phyloP scores from a whole-genome alignment of 2,113 vertebrate genomes.

The Engystomops pustulosus region DNA sequence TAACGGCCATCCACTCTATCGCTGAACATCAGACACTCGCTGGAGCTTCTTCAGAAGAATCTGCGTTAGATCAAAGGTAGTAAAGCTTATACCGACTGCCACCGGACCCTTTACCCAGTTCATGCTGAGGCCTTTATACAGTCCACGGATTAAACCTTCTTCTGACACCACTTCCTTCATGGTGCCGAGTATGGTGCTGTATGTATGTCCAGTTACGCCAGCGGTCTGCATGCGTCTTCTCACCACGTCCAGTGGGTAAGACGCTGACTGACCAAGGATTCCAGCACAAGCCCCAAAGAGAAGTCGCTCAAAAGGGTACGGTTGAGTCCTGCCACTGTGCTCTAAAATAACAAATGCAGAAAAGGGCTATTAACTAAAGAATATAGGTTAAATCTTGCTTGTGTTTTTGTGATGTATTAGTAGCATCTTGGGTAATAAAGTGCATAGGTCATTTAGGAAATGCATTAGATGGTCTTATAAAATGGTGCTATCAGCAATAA shows the following conservation, averaged over 20 bases:
- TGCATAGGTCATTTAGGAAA: too few species aligned
- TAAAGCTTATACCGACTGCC: slow-evolving; percentile 97
- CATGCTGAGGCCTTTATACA: slow-evolving; percentile 99
- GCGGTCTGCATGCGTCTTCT: slow-evolving; percentile 97
- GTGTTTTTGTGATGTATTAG: too few species aligned
- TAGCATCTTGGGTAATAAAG: too few species aligned
- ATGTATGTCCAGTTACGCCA: slow-evolving; percentile 85
- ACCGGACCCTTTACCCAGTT: slow-evolving; percentile 99
- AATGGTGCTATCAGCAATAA: background rate
- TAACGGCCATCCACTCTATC: slow-evolving; percentile 62
- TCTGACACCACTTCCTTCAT: slow-evolving; percentile 84
- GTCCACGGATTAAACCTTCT: slow-evolving; percentile 85
- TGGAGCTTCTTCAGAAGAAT: slow-evolving; percentile 86
- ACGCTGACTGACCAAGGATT: slow-evolving; percentile 91
- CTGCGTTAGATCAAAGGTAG: slow-evolving; percentile 94
- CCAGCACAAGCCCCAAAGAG: slow-evolving; percentile 92
- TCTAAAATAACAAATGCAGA: slow-evolving; percentile 71
- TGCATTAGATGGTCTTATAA: background rate
- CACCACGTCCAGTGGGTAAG: slow-evolving; percentile 96
- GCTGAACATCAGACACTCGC: slow-evolving; percentile 66
- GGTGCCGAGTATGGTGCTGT: slow-evolving; percentile 83
- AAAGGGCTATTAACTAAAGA: background rate
- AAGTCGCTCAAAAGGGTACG: slow-evolving; percentile 86
- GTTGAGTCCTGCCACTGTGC: slow-evolving; percentile 80
- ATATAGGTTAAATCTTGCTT: background rate